phyloP scores from a whole-genome alignment of 92 coral and sea anemone species.

The Metridium senile region DNA sequence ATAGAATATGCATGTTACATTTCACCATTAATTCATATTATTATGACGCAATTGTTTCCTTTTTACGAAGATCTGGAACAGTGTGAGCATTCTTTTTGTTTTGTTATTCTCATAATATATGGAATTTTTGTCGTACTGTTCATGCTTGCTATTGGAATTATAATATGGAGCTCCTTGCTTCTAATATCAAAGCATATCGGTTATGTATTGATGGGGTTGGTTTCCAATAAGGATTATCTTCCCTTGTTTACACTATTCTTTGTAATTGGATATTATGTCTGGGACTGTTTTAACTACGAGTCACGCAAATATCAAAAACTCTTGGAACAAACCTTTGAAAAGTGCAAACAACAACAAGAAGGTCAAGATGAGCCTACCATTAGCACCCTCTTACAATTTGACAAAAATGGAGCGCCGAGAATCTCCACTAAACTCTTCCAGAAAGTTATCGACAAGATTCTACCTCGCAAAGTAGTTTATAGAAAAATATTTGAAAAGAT shows the following conservation, averaged over 20 bases:
- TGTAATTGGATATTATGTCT: conserved; percentile 4
- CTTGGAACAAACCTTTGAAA: conserved; percentile 16
- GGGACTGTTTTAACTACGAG: conserved; percentile 19
- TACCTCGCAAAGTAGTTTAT: background rate
- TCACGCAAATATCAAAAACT: conserved; percentile 8
- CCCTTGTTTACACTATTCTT: background rate
- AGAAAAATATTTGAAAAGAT: background rate
- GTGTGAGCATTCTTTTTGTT: too few species aligned
- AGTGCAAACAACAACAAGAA: conserved; percentile 20
- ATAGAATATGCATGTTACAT: background rate
- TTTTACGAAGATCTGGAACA: too few species aligned
- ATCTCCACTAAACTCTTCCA: conserved; percentile 3
- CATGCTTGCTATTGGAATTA: background rate
- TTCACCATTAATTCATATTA: background rate
- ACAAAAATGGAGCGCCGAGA: conserved; percentile 15
- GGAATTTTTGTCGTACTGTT: background rate
- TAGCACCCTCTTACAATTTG: background rate
- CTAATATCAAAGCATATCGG: conserved; percentile 8
- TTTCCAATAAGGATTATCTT: conserved; percentile 10
- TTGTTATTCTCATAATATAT: too few species aligned
- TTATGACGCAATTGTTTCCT: background rate
- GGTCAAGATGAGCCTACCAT: background rate
- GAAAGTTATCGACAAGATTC: conserved; percentile 8
- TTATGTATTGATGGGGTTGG: conserved; percentile 24
- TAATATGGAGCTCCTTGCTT: conserved; percentile 1